Base-by-base conservation (phyloP, 2,888 invertebrate species). In the Acrocera orbiculus region DNA sequence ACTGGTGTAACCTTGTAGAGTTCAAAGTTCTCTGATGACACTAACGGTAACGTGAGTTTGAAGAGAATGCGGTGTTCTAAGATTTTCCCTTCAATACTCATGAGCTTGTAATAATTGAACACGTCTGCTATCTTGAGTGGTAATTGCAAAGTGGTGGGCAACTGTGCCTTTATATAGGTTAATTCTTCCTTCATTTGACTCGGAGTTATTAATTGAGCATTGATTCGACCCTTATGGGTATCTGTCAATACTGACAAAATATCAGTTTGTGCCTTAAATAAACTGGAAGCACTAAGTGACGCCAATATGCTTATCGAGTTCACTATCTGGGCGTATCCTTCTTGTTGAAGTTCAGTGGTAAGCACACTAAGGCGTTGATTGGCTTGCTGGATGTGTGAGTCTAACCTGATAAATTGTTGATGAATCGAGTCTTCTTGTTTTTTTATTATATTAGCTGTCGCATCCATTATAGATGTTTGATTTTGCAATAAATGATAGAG, bases 391-490 rank as follows among this genome's bases (percentile, higher is more conserved):
- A 26, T 26, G 6, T 26, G 3, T 7, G 26, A 10, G 6, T 26
- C n/a, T 13, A 26, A 11, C n/a, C 6, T 2, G n/a, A 2, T 13
- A 25, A 25, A 25, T 27, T 27, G 27, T 15, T 8, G n/a, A 5
- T 5, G 5, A 5, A 11, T 25, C 11, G 9, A 5, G 5, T 25
- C 26, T 10, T 30, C n/a, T n/a, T 13, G 23, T 25, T 17, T 8
- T 15, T 23, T 32, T 4, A 32, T 32, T 23, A 32, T 25, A 16
- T 32, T 32, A 4, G 15, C 17, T 5, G 14, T 32, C 5, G 32
- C 23, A 15, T 32, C 33, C 9, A 27, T 32, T 9, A 33, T 17
- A 7, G 33, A 19, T 5, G 33, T 33, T 27, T 33, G 33, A 19
- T 26, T 33, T 15, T 11, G n/a, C 4, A 33, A 8, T 13, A 27